Conservation (phyloP, 2,888 invertebrate species). For the Tortrix viridana region DNA sequence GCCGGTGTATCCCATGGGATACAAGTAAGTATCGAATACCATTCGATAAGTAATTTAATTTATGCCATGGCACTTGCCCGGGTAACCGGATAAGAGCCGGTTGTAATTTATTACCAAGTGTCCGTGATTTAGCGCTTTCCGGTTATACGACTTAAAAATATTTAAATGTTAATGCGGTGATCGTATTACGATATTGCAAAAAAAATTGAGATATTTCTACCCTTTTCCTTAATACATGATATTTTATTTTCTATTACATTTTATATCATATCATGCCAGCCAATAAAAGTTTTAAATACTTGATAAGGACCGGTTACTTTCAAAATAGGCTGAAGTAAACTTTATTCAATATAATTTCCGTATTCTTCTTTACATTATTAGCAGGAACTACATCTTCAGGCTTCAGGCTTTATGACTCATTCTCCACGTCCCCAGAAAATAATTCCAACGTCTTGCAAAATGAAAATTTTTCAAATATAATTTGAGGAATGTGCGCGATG, state of each 20-base stretch:
- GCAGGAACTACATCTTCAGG: too few relatives aligned
- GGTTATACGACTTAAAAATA: slow-evolving; percentile 37
- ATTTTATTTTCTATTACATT: too few relatives aligned
- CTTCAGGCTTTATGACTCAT: too few relatives aligned
- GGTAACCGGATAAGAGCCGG: slow-evolving; percentile 40
- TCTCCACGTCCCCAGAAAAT: too few relatives aligned
- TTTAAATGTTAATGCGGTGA: slow-evolving; percentile 34
- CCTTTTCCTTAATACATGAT: not conserved
- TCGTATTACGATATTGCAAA: slow-evolving; percentile 15
- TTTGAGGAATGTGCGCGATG: slow-evolving; percentile 28
- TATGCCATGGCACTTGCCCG: slow-evolving; percentile 39
- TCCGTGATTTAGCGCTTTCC: slow-evolving; percentile 38
- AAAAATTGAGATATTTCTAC: not conserved
- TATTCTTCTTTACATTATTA: too few relatives aligned
- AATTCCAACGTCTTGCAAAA: slow-evolving; percentile 12
- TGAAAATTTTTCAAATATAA: slow-evolving; percentile 25
- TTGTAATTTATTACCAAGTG: slow-evolving; percentile 40
- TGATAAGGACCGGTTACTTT: too few relatives aligned
- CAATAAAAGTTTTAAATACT: too few relatives aligned
- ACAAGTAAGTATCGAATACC: slow-evolving; percentile 43
- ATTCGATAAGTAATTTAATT: slow-evolving; percentile 44
- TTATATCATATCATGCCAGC: too few relatives aligned
- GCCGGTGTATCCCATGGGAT: too few relatives aligned
- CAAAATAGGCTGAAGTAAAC: too few relatives aligned
- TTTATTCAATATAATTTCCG: too few relatives aligned